Evolutionary conservation across 1,140 invertebrate genomes (phyloP), one percentile per base, ranked within the genome.

Genomic region (Caenorhabditis latens): DNA sequence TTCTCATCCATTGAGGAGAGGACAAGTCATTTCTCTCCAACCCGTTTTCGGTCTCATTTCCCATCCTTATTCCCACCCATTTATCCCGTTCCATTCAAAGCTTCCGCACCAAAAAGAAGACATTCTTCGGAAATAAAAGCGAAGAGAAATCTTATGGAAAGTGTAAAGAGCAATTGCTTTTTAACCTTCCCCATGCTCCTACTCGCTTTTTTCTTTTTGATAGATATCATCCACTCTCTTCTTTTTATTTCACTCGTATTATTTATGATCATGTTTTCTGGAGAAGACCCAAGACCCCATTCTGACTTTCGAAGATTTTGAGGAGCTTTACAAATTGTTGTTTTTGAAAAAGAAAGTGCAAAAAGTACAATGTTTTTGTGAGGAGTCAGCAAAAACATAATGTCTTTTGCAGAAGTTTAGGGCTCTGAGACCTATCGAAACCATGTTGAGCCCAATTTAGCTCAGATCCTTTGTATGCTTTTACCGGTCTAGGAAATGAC

Each of bases 241-340:
- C 57, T n/a, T 63, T 24, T 63, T 24, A 11, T 13, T 63, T 9
- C 9, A 32, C 24, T 32, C 61, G 9, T 24, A 63, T 63, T 63
- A 63, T 63, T 63, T 63, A 63, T 63, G 61, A 63, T 63, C 61
- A 32, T 63, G 61, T 63, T 63, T 63, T 63, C 19, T 63, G n/a
- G 55, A 58, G 55, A 58, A 58, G 19, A n/a, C 14, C n/a, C 55
- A 58, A 58, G 19, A n/a, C 14, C n/a, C 55, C 55, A 58, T 58
- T n/a, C 50, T 9, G n/a, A 11, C 6, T 63, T 63, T 63, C 40
- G 61, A 63, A 63, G 11, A 32, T 8, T 58, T n/a, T n/a, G 3
- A 4, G 14, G 57, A n/a, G n/a, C 19, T 32, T 63, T 32, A 53
- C 50, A 11, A 53, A 53, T 53, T 16, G 50, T 40, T 13, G 11